phyloP scores from a whole-genome alignment of 2,797 vertebrate species.

The Oreortyx pictus region DNA sequence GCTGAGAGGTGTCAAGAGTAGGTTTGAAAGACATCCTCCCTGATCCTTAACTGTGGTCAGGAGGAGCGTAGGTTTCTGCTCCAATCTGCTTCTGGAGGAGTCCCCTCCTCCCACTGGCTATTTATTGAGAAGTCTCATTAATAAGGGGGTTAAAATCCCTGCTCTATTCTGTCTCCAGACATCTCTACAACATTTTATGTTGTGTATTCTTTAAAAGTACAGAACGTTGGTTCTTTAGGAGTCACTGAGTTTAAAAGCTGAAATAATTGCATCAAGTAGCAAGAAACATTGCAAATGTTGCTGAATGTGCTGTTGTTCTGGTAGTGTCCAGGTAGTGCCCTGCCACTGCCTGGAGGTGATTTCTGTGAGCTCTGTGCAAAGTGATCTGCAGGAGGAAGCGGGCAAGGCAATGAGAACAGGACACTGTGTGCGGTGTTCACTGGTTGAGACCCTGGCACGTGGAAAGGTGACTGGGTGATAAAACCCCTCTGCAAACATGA shows the following conservation, averaged over 20 bases:
- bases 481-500: background rate
- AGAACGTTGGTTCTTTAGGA: background rate
- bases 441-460: background rate
- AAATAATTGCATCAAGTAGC: fast-evolving
- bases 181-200: background rate
- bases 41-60: fast-evolving
- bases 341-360: background rate
- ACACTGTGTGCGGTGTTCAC: fast-evolving
- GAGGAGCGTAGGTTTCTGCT: background rate
- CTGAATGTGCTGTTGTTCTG: background rate
- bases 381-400: background rate
- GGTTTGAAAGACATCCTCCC: background rate
- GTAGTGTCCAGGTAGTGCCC: background rate
- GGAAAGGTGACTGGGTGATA: background rate
- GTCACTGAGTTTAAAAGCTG: background rate
- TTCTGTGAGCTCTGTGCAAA: background rate
- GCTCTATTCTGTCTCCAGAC: background rate
- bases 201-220: background rate
- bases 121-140: background rate
- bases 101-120: background rate
- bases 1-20: background rate
- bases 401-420: background rate
- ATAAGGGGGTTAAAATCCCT: background rate
- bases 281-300: background rate
- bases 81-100: background rate